phyloP scores from a whole-genome alignment of 2,113 vertebrate genomes.

The Macrotus californicus region DNA sequence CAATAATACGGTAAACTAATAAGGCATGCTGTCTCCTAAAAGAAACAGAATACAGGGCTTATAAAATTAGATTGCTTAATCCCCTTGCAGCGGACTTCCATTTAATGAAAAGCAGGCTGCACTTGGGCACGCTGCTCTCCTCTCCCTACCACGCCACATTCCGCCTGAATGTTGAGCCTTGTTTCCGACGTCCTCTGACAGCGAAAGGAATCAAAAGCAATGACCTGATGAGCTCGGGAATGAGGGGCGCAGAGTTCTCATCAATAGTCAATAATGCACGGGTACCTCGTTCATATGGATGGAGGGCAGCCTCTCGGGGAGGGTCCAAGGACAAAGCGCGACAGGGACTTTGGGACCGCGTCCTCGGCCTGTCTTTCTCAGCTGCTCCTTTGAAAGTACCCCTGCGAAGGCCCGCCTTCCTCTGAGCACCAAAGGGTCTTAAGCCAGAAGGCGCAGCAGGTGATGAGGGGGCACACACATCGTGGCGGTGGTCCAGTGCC shows the following conservation, averaged over 20 bases:
- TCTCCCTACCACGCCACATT: neutral
- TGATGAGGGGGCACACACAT: accelerated
- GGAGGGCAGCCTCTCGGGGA: neutral
- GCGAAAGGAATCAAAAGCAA: constrained; percentile 27
- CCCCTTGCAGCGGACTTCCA: neutral
- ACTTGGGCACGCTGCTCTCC: neutral
- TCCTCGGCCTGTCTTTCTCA: neutral
- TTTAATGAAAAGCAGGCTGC: neutral
- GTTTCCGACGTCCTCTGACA: constrained; percentile 38
- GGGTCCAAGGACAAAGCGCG: neutral
- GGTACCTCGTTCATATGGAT: neutral
- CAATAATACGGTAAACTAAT: neutral
- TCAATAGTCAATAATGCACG: constrained; percentile 24
- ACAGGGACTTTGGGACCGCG: neutral
- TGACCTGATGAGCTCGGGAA: neutral
- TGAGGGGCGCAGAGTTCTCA: neutral
- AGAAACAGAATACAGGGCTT: neutral
- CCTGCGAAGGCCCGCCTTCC: neutral
- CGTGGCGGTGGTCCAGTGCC: no score
- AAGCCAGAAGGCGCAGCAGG: neutral
- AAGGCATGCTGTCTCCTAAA: neutral
- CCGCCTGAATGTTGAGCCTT: constrained; percentile 6
- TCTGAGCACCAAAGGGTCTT: accelerated
- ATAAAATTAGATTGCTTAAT: constrained; percentile 13
- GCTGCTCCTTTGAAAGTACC: neutral